Conservation (phyloP, 2,888 invertebrate genomes). For the Magallana nippona region DNA sequence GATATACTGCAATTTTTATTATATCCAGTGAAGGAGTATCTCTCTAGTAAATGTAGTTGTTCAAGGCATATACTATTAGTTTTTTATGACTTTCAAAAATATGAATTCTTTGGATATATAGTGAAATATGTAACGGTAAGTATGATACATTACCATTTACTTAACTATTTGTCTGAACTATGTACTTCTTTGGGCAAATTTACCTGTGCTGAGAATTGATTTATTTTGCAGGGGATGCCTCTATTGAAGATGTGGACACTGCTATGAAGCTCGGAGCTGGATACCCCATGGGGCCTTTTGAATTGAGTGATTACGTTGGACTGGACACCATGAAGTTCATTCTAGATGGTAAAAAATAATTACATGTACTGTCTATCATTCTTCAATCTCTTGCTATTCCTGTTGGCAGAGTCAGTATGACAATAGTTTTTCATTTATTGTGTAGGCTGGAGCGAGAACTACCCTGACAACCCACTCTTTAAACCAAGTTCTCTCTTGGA, state of each 20-base stretch:
- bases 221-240: conserved; percentile 81
- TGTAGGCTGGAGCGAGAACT: conserved; percentile 87
- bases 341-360: conserved; percentile 83
- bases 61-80: no score
- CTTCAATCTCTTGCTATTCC: no score
- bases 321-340: conserved; percentile 89
- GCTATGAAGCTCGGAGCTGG: conserved; percentile 93
- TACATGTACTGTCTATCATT: no score
- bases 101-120: no score
- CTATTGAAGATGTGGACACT: conserved; percentile 89
- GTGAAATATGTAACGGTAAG: no score
- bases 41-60: no score
- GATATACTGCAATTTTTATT: no score
- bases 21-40: no score
- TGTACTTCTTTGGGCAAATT: background rate
- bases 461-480: conserved; percentile 86
- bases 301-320: conserved; percentile 91
- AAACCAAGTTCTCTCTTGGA: conserved; percentile 83
- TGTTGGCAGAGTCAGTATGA: background rate
- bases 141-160: no score
- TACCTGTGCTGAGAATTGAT: background rate
- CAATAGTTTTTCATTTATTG: conserved; percentile 39
- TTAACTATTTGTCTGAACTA: no score
- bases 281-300: conserved; percentile 94
- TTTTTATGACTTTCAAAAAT: no score